Conservation (phyloP, 2,888 invertebrate genomes). For the Rutpela maculata region DNA sequence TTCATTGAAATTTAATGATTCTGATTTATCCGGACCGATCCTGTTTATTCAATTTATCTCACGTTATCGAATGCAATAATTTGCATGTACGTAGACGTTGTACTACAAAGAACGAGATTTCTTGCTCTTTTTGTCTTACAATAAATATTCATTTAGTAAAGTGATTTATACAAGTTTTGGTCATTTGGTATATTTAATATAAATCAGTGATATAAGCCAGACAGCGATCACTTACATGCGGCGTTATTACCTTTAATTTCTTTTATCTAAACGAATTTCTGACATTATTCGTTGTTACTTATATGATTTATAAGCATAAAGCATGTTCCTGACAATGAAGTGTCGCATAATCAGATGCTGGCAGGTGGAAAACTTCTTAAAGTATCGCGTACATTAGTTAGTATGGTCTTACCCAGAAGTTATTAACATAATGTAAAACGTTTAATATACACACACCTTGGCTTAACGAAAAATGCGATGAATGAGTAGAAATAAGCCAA, state of each 20-base stretch:
- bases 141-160: conserved; percentile 30
- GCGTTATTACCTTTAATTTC: background rate
- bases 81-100: conserved; percentile 12
- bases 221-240: conserved; percentile 3
- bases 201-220: background rate
- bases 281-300: background rate
- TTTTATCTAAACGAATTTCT: background rate
- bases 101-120: conserved; percentile 11
- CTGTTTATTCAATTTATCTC: background rate
- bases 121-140: conserved; percentile 14
- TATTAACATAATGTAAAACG: no score
- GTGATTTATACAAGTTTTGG: conserved; percentile 14
- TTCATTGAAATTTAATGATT: background rate
- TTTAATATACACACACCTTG: no score
- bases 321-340: background rate
- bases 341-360: background rate
- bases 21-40: background rate
- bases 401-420: no score
- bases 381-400: background rate
- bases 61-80: conserved; percentile 12
- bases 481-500: no score
- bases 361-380: background rate
- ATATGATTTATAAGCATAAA: conserved; percentile 7
- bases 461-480: no score
- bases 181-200: background rate